phyloP scores from a whole-genome alignment of 1,140 invertebrate genomes.

The Alviniconcha marisindica region DNA sequence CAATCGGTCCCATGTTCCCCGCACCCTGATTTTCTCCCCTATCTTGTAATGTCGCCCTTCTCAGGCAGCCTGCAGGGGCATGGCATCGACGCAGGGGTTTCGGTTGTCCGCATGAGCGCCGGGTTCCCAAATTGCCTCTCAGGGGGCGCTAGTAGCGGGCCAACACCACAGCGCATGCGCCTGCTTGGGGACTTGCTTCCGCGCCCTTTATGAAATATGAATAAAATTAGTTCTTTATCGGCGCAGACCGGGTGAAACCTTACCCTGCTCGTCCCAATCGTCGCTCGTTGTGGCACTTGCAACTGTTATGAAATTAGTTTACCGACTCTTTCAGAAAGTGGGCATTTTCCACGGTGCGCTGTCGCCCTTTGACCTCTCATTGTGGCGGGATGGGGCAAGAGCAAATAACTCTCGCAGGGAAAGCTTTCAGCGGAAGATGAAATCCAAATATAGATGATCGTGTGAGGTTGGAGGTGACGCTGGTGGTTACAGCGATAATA shows the following conservation, averaged over 20 bases:
- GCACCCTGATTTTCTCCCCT: no score
- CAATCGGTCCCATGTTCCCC: no score
- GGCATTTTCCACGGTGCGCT: neutral
- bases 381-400: slow-evolving; percentile 20
- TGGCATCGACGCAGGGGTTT: no score
- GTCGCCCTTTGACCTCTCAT: slow-evolving; percentile 25
- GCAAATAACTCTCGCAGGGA: slow-evolving; percentile 5
- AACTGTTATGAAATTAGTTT: slow-evolving; percentile 41
- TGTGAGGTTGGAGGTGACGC: neutral
- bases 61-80: no score
- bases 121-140: no score
- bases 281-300: slow-evolving; percentile 23
- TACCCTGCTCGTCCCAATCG: slow-evolving; percentile 13
- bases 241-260: slow-evolving; percentile 13
- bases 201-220: slow-evolving; percentile 38
- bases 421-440: slow-evolving; percentile 28
- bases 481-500: neutral
- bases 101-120: no score
- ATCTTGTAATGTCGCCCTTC: no score
- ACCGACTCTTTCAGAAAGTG: slow-evolving; percentile 25
- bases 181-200: no score
- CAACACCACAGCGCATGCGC: no score
- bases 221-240: slow-evolving; percentile 32
- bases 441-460: slow-evolving; percentile 21
- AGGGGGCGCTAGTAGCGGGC: no score